Evolutionary conservation across 2,797 vertebrate species (phyloP).

Genomic region (Neosilurus hyrtlii): DNA sequence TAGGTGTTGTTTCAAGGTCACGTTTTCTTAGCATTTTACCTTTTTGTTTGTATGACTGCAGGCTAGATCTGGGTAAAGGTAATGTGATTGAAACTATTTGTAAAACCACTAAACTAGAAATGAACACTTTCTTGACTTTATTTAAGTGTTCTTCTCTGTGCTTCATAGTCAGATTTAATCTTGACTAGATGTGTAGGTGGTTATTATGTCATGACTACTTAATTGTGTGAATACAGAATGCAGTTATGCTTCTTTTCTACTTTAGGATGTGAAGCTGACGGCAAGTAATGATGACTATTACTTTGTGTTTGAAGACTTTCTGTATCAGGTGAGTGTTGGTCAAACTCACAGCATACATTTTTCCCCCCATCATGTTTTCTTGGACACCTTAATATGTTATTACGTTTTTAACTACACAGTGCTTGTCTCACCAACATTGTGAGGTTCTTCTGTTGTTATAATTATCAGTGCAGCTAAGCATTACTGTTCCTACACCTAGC

Average conservation of each 20-base stretch:
- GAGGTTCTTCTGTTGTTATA: background rate
- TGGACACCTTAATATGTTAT: background rate
- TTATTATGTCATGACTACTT: background rate
- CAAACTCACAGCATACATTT: background rate
- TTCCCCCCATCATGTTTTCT: background rate
- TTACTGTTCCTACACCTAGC: background rate
- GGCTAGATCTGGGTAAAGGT: slow-evolving; percentile 22
- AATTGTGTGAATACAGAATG: background rate
- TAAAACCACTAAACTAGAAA: background rate
- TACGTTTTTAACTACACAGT: background rate
- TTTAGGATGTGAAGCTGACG: slow-evolving; percentile 95
- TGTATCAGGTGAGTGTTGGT: slow-evolving; percentile 85
- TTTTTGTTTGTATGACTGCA: background rate
- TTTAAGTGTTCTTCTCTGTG: background rate
- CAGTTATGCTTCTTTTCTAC: background rate
- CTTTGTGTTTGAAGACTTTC: slow-evolving; percentile 99
- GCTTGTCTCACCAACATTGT: background rate
- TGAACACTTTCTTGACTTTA: background rate
- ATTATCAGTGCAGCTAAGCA: background rate
- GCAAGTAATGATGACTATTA: slow-evolving; percentile 99
- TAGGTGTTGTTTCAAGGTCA: slow-evolving; percentile 14
- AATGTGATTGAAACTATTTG: slow-evolving; percentile 22
- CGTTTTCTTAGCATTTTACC: slow-evolving; percentile 11
- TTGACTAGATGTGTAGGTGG: background rate
- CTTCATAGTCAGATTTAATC: background rate